Base-by-base conservation (phyloP, 2,888 invertebrate genomes). In the Electrophaes corylata region DNA sequence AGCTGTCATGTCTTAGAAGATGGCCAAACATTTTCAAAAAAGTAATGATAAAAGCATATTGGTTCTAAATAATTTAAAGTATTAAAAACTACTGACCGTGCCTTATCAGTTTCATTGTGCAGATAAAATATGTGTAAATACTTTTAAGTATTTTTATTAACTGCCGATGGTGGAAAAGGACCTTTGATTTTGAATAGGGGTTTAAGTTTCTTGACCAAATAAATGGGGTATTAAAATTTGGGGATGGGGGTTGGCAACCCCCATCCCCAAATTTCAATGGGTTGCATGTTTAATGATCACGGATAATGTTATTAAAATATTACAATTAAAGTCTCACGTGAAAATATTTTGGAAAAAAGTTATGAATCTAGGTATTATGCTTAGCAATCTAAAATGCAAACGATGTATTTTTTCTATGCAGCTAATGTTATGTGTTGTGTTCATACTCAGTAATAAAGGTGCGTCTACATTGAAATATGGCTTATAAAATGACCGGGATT, bases 351-450 rank as follows among this genome's bases (percentile, higher is more conserved):
- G 49, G 39, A 18, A 18, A 14, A 19, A 10, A 29, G 10, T 23
- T 23, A 23, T 23, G 23, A 14, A 35, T 14, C 35, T 35, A 12
- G 11, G 26, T 37, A 37, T 16, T 23, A 26, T 44, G 51, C 23
- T 52, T 37, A 44, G 16, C 44, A 52, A 37, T 26, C 10, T 29
- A 10, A 37, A 23, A 19, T 49, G 40, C 37, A 10, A 23, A 23
- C n/a, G 35, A 23, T 40, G 23, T 35, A 23, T 47, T 40, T 41
- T 44, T 45, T 23, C 20, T 33, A 43, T 33, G 50, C 41, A 41
- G 46, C 40, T 54, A n/a, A 33, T 1, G 45, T n/a, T n/a, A n/a
- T n/a, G 39, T 39, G 49, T 54, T 47, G 33, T 54, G 46, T 53
- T 47, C 31, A 46, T 54, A 40, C 20, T 37, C 16, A 16, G 29